Evolutionary conservation across 2,888 invertebrate genomes (phyloP).

Genomic region (Cheilosia vernalis): DNA sequence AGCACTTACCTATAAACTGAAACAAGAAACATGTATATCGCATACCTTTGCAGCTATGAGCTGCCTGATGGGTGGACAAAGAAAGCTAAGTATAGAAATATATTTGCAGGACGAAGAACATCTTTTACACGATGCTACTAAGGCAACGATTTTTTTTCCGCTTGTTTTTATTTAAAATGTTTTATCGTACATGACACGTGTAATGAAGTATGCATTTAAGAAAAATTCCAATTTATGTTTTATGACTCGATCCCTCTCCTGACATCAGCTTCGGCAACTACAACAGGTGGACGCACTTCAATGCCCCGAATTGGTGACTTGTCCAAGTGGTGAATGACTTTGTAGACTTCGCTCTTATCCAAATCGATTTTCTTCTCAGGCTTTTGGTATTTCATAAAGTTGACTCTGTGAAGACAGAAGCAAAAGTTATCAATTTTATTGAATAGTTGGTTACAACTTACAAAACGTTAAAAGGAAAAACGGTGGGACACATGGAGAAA

Average conservation of each 20-base stretch:
- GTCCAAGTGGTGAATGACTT: slow-evolving; percentile 90
- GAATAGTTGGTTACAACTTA: not conserved
- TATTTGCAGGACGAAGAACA: too few relatives aligned
- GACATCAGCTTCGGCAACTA: slow-evolving; percentile 88
- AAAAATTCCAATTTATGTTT: slow-evolving; percentile 25
- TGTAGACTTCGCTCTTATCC: slow-evolving; percentile 91
- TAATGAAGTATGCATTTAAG: slow-evolving; percentile 16
- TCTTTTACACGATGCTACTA: not conserved
- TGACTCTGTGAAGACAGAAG: slow-evolving; percentile 87
- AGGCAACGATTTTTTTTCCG: not conserved
- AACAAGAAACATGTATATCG: too few relatives aligned
- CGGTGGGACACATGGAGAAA: not conserved
- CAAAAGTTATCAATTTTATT: not conserved
- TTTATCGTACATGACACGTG: slow-evolving; percentile 27
- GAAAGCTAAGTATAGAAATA: too few relatives aligned
- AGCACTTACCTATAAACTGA: too few relatives aligned
- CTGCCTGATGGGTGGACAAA: too few relatives aligned
- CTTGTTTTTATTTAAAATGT: slow-evolving; percentile 11
- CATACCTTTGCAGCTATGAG: too few relatives aligned
- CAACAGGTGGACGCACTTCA: slow-evolving; percentile 86
- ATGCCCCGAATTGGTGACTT: slow-evolving; percentile 87
- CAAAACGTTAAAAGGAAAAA: not conserved
- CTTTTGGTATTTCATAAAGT: slow-evolving; percentile 95
- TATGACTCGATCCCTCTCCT: slow-evolving; percentile 80
- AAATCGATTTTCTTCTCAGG: slow-evolving; percentile 90